phyloP scores from a whole-genome alignment of 2,797 vertebrate species.

The Phalloptychus januarius region DNA sequence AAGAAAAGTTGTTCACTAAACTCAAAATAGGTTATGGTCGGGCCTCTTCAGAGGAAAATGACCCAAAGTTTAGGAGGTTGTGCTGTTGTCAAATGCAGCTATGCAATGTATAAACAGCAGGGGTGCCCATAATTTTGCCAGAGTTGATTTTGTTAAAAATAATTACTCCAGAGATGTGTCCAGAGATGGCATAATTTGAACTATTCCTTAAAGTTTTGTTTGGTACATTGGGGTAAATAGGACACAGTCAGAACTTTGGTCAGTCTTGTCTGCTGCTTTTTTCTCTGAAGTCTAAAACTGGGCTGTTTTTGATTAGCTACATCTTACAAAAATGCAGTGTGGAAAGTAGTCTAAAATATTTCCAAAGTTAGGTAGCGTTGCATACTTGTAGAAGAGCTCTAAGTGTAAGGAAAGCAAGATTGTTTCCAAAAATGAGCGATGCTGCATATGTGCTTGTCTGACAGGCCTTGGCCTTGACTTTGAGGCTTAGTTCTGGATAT shows the following conservation, averaged over 20 bases:
- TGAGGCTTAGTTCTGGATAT: conserved; percentile 54
- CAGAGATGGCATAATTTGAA: neutral
- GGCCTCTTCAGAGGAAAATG: neutral
- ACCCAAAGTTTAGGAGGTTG: neutral
- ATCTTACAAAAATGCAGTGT: neutral
- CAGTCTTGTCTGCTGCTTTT: neutral
- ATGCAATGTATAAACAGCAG: neutral
- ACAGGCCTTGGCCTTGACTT: conserved; percentile 57
- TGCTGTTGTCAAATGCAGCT: neutral
- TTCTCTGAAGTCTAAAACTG: conserved; percentile 5
- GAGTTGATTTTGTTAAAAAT: neutral
- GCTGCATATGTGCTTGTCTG: conserved; percentile 41
- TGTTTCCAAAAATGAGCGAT: conserved; percentile 40
- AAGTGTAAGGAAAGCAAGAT: conserved; percentile 18
- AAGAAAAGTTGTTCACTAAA: neutral
- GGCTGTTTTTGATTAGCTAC: neutral
- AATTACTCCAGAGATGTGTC: neutral
- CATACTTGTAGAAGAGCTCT: conserved; percentile 15
- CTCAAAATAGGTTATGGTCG: neutral
- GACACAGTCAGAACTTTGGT: conserved; percentile 4
- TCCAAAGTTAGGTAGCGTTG: conserved; percentile 5
- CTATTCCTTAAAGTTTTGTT: neutral
- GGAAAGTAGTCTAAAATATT: neutral
- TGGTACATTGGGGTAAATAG: conserved; percentile 14
- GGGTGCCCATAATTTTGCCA: neutral